These are phyloP conservation scores for Eleginops maclovinus DNA, from an alignment of 2,113 vertebrate species.

Conservation along the genomic window DNA sequence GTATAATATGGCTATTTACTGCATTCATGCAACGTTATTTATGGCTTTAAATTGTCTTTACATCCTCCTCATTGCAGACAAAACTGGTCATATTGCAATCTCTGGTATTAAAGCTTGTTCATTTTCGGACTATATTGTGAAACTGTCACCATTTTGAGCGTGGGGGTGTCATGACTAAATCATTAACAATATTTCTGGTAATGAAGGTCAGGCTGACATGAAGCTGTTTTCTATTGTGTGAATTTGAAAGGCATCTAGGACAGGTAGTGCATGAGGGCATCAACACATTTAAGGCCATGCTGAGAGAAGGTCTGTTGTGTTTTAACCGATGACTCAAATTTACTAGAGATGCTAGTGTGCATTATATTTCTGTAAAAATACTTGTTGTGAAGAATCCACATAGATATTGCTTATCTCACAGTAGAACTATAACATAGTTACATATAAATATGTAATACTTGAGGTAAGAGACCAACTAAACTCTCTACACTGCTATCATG, in stretches of 20 bases:
- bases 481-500: conserved; percentile 4
- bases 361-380: conserved; percentile 2
- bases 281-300: conserved; percentile 22
- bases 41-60: conserved; percentile 64
- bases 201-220: not conserved
- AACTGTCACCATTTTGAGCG: conserved; percentile 26
- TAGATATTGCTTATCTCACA: not conserved
- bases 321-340: not conserved
- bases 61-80: conserved; percentile 47
- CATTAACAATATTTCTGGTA: conserved; percentile 35
- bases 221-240: conserved; percentile 21
- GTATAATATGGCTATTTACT: conserved; percentile 56
- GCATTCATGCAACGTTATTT: conserved; percentile 62
- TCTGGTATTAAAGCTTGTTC: conserved; percentile 53
- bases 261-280: conserved; percentile 17
- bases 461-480: conserved; percentile 53
- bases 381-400: conserved; percentile 9
- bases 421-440: conserved; percentile 14
- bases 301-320: conserved; percentile 19
- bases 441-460: conserved; percentile 27
- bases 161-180: conserved; percentile 1
- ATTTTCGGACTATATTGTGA: conserved; percentile 22
- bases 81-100: conserved; percentile 34
- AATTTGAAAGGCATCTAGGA: conserved; percentile 21
- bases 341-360: not conserved